phyloP scores from a whole-genome alignment of 2,888 invertebrate species.

The Parasteatoda lunata region DNA sequence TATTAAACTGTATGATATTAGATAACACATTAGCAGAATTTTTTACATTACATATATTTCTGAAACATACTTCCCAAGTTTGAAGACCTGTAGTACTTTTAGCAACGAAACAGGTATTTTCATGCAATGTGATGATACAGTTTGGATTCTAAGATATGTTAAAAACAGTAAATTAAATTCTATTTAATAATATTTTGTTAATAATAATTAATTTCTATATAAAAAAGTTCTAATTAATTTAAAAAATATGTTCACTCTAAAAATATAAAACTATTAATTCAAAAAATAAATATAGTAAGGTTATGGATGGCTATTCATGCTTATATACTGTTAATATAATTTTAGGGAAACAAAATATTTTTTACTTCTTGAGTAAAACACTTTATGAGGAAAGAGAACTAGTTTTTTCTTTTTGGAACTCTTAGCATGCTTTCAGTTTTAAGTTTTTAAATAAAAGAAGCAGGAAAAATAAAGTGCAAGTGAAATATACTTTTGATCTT shows the following conservation, averaged over 20 bases:
- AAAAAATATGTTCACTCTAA: not conserved
- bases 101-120: slow-evolving; percentile 40
- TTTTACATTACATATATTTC: not conserved
- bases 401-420: too few relatives aligned
- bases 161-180: not conserved
- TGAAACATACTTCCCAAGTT: slow-evolving; percentile 50
- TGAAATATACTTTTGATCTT: too few relatives aligned
- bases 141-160: slow-evolving; percentile 12
- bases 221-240: not conserved
- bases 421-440: too few relatives aligned
- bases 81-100: slow-evolving; percentile 53
- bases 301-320: too few relatives aligned
- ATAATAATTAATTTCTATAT: not conserved
- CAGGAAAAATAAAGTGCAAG: too few relatives aligned
- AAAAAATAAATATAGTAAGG: too few relatives aligned
- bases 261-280: too few relatives aligned
- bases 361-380: too few relatives aligned
- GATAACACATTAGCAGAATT: not conserved
- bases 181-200: not conserved
- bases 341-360: not conserved
- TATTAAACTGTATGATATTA: not conserved
- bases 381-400: too few relatives aligned
- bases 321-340: too few relatives aligned
- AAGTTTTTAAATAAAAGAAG: too few relatives aligned
- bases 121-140: slow-evolving; percentile 40